Base-by-base conservation (phyloP, 1,140 invertebrate genomes). In the Lasaia peninsularis region DNA sequence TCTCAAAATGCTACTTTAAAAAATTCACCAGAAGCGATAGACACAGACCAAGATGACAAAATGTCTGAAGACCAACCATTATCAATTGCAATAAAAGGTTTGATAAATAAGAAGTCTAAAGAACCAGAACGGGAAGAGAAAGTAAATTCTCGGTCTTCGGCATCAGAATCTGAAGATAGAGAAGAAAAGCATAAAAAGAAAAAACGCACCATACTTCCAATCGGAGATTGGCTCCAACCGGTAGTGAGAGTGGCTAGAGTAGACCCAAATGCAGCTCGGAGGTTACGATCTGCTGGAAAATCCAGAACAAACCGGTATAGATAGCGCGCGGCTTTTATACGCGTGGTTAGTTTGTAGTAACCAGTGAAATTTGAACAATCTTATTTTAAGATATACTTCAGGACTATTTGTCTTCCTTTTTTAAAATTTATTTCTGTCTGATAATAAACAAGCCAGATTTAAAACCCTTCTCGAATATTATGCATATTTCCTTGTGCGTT, bases 221-320 rank as follows among this genome's bases (percentile, higher is more conserved):
- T 55, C 8, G 68, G 73, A n/a, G 68, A 69, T 31, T 79, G 78
- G 65, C 58, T 89, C 63, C 86, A 86, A 65, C 88, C 87, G 1
- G 82, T 90, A 48, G 88, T 89, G 63, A 69, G 87, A 2, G 89
- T 89, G 56, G 80, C 83, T 9, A 78, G 88, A 14, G 83, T 90
- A 60, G 83, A 88, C 55, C 68, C 78, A 0, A 66, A 56, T 16
- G 73, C 67, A 6, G 74, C 71, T 34, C 62, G 85, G 5, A 60
- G 77, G 6, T 65, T 86, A 33, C 79, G 84, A 7, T 87, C 86
- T 5, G 80, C 79, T 6, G 78, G 58, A 0, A 66, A 74, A 6
- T 49, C 71, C 5, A 58, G 71, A 11, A 40, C 58, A 49, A 65
- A 65, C 37, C 67, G 74, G 24, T 62, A 63, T 60, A 75, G 85